Percentiles rank a stretch among this genome's conserved stretches.
Evolutionary conservation across 1,140 invertebrate species (phyloP).

Genomic region (Luehdorfia chinensis): DNA sequence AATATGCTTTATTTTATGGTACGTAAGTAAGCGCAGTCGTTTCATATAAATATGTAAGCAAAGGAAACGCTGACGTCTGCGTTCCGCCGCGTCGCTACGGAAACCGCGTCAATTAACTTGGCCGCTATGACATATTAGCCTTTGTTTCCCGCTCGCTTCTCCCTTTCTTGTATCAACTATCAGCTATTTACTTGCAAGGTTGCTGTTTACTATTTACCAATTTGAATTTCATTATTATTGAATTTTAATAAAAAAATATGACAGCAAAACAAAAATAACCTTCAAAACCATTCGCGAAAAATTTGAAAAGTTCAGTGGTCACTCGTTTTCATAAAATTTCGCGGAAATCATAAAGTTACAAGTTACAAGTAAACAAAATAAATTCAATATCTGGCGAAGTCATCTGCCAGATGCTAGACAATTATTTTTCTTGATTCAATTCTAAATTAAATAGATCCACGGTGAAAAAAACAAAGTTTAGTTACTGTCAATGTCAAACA

Average conservation of each 20-base stretch:
- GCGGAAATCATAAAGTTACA: conserved; percentile 27
- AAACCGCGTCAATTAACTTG: conserved; percentile 74
- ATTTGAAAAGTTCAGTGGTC: too few relatives aligned
- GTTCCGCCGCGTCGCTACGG: conserved; percentile 61
- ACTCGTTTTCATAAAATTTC: conserved; percentile 24
- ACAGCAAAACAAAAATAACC: too few relatives aligned
- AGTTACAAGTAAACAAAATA: conserved; percentile 30
- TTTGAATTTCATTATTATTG: too few relatives aligned
- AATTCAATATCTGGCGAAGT: conserved; percentile 50
- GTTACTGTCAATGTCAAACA: conserved; percentile 75
- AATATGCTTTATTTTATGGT: conserved; percentile 32
- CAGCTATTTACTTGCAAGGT: conserved; percentile 42
- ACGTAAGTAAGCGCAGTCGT: conserved; percentile 30
- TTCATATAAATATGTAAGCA: conserved; percentile 68
- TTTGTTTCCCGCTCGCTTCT: conserved; percentile 51
- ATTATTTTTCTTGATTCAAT: conserved; percentile 60
- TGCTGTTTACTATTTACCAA: background rate
- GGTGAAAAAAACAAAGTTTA: conserved; percentile 47
- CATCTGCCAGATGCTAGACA: conserved; percentile 56
- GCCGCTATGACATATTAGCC: conserved; percentile 72
- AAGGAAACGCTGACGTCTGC: conserved; percentile 61
- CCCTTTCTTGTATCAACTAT: conserved; percentile 20
- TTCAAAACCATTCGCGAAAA: too few relatives aligned
- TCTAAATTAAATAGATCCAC: conserved; percentile 74
- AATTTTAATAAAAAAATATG: too few relatives aligned